Base-by-base conservation (phyloP, 2,797 vertebrate genomes). In the Gorsachius magnificus region DNA sequence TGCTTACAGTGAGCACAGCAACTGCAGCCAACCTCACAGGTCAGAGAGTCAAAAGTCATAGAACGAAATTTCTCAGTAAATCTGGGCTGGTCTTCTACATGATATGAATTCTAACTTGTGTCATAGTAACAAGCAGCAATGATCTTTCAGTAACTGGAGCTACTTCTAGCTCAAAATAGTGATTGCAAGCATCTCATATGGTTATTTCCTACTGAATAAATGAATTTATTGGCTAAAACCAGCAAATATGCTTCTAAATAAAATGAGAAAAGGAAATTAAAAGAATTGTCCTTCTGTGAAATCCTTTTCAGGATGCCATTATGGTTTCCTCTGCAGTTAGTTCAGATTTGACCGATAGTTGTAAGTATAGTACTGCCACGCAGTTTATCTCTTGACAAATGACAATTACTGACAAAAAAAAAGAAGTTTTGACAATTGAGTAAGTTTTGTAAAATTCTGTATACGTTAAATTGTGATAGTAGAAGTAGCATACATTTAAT, bases 61-160 rank as follows among this genome's bases (percentile, higher is more conserved):
- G 53, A 89, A 77, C 24, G 87, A n/a, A 93, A 64, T 68, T 94
- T 93, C 75, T 70, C 71, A 80, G 75, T 57, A 93, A 78, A 90
- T 80, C 65, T 53, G 21, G 29, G 41, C 72, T 87, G 26, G 60
- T 92, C n/a, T 78, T 69, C 78, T 65, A 48, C 20, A 7, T 54
- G 57, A n/a, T 1, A 35, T 36, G 87, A 89, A 74, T 63, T 80
- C 33, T 64, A 22, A 81, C 45, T 65, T 48, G 41, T 72, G 58
- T 71, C 84, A 24, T 6, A 74, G 53, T 51, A 92, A 85, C 71
- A 78, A 83, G 53, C 57, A 81, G 24, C 68, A 76, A 50, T 33
- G 16, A 35, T 74, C 26, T 71, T 70, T 53, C 29, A 77, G 53
- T 74, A 85, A 66, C 29, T 20, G 3, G 5, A 87, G 38, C 19